Base-by-base conservation (phyloP, 1,140 invertebrate species). In the Caenorhabditis latens region DNA sequence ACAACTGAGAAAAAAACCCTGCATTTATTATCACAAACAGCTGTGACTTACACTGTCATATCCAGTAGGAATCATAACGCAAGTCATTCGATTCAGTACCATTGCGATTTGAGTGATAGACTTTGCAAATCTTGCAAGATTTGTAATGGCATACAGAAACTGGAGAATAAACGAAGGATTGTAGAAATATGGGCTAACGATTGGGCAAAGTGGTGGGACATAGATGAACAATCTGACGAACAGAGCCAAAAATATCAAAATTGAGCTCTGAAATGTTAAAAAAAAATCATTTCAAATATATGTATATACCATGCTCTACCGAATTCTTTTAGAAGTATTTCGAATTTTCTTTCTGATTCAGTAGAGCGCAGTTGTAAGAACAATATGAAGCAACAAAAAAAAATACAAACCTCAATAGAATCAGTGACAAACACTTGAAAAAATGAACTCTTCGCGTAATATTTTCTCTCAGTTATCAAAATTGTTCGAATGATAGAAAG, bases 31-130 rank as follows among this genome's bases (percentile, higher is more conserved):
- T 0, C n/a, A 4, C 21, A 1, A 8, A 58, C 5, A 58, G 1
- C 2, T n/a, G 21, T 58, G n/a, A 14, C 57, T 19, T 2, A 58
- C 32, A 32, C 32, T 32, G 32, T 58, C n/a, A 58, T 58, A 58
- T n/a, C 16, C 57, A 32, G 32, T 14, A 32, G 61, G 61, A 5
- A 7, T 32, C 24, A 63, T 8, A 0, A 63, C 61, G n/a, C 61
- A 63, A 32, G 61, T 9, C 61, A 63, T 63, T 63, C 61, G 21
- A 63, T 63, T 63, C 24, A 32, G 24, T 32, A 63, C 61, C 61
- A 63, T 63, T 1, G 14, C 21, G 13, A 63, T 63, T 63, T 63
- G 61, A 40, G 24, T 14, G 24, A 63, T 9, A 1, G 61, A 63
- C 14, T 63, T 63, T 32, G 61, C 61, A 13, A 63, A 63, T 32